Evolutionary conservation across 2,797 vertebrate genomes (phyloP).

Genomic region (Diplodus puntazzo): DNA sequence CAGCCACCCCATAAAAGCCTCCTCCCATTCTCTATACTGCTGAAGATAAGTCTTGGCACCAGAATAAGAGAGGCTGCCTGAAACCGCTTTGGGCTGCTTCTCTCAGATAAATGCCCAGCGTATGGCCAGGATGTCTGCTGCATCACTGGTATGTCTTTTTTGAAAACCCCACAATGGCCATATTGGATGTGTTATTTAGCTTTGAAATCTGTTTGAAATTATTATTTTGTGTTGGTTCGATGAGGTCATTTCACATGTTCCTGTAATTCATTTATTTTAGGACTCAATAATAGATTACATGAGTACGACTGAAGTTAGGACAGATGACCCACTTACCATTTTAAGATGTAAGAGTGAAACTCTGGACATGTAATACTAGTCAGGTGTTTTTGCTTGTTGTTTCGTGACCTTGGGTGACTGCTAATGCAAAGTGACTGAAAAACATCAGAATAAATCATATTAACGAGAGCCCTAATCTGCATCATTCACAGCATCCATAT

Average conservation of each 20-base stretch:
- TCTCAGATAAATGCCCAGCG: constrained; percentile 58
- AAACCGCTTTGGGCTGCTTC: constrained; percentile 66
- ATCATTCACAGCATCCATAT: constrained; percentile 59
- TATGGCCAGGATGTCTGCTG: constrained; percentile 40
- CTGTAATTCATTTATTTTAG: neutral
- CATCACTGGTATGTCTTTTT: constrained; percentile 41
- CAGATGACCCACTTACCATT: constrained; percentile 20
- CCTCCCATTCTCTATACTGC: constrained; percentile 27
- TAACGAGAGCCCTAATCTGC: constrained; percentile 61
- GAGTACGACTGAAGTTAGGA: neutral
- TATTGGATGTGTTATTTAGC: constrained; percentile 24
- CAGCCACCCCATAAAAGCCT: constrained; percentile 50
- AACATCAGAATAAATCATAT: constrained; percentile 66
- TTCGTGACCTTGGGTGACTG: constrained; percentile 58
- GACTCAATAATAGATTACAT: neutral
- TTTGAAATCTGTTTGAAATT: constrained; percentile 11
- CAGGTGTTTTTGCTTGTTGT: constrained; percentile 40
- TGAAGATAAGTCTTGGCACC: constrained; percentile 73
- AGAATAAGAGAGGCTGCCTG: constrained; percentile 59
- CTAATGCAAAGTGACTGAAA: constrained; percentile 33
- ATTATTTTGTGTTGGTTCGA: neutral
- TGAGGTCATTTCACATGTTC: constrained; percentile 5
- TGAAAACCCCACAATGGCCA: constrained; percentile 25
- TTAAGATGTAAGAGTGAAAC: constrained; percentile 19
- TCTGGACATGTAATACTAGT: constrained; percentile 8